phyloP scores from a whole-genome alignment of 2,113 vertebrate species.

The Megalops atlanticus region DNA sequence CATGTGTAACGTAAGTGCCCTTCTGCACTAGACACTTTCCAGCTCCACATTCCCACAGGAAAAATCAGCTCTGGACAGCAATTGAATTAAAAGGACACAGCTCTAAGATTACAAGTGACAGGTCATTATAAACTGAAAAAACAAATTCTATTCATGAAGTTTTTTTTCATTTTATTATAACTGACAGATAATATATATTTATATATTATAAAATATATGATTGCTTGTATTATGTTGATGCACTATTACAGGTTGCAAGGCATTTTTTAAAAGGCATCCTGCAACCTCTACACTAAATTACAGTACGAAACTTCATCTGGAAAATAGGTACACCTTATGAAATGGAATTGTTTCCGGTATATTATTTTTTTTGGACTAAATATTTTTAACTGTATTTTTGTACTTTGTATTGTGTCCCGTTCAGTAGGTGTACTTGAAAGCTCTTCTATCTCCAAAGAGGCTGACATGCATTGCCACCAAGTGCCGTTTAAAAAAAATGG shows the following conservation, averaged over 20 bases:
- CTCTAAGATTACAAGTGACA: no score
- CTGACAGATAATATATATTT: neutral
- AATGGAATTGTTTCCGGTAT: no score
- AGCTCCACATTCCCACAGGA: neutral
- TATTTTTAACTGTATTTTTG: no score
- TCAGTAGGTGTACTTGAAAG: neutral
- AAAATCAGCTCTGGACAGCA: neutral
- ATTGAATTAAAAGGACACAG: no score
- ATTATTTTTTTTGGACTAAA: no score
- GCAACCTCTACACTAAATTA: neutral
- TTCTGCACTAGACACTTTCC: neutral
- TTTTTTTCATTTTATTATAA: neutral
- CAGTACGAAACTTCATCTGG: neutral
- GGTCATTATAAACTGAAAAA: no score
- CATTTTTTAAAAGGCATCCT: neutral
- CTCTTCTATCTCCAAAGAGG: no score
- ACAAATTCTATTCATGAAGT: no score
- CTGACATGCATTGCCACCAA: neutral
- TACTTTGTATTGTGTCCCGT: neutral
- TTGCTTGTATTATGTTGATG: neutral
- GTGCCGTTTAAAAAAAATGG: neutral
- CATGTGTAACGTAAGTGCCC: neutral
- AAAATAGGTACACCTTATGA: neutral
- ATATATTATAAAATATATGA: no score
- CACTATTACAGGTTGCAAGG: neutral